Evolutionary conservation across 2,113 vertebrate genomes (phyloP).

Genomic region (Trematocara variabile): DNA sequence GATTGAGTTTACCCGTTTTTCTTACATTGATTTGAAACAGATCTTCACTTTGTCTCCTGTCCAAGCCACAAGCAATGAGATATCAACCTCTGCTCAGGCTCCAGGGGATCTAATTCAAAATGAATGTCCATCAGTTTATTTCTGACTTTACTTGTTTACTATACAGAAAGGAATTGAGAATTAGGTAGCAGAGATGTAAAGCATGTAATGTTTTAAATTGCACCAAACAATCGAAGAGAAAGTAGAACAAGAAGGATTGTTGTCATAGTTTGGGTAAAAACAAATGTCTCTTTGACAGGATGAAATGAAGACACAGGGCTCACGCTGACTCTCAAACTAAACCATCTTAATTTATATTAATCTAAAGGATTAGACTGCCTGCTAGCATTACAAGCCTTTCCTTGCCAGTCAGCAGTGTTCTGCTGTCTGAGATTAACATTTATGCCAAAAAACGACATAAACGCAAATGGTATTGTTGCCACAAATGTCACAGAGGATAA

Average conservation of each 20-base stretch:
- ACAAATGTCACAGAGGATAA: slow-evolving; percentile 1
- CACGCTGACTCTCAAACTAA: slow-evolving; percentile 4
- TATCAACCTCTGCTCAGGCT: slow-evolving; percentile 34
- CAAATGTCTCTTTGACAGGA: slow-evolving; percentile 1
- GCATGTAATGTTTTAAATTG: neutral
- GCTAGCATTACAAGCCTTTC: slow-evolving; percentile 16
- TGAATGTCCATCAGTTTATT: slow-evolving; percentile 31
- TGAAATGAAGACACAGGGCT: slow-evolving; percentile 31
- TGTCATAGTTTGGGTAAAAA: neutral
- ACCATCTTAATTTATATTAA: slow-evolving; percentile 29
- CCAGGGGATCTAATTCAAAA: slow-evolving; percentile 36
- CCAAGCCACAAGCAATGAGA: slow-evolving; percentile 50
- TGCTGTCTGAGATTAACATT: slow-evolving; percentile 8
- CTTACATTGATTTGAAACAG: slow-evolving; percentile 66
- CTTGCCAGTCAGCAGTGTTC: slow-evolving; percentile 14
- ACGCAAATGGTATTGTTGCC: neutral
- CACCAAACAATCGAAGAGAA: neutral
- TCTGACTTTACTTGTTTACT: slow-evolving; percentile 12
- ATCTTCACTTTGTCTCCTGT: slow-evolving; percentile 25
- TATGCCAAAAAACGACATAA: slow-evolving; percentile 4
- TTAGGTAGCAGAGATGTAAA: neutral
- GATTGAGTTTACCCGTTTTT: slow-evolving; percentile 38
- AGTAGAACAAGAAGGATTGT: neutral
- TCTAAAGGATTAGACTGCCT: slow-evolving; percentile 19
- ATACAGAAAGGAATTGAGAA: neutral